These are phyloP conservation scores for Notocelia uddmanniana DNA, from an alignment of 2,888 invertebrate genomes.

Conservation along the genomic window DNA sequence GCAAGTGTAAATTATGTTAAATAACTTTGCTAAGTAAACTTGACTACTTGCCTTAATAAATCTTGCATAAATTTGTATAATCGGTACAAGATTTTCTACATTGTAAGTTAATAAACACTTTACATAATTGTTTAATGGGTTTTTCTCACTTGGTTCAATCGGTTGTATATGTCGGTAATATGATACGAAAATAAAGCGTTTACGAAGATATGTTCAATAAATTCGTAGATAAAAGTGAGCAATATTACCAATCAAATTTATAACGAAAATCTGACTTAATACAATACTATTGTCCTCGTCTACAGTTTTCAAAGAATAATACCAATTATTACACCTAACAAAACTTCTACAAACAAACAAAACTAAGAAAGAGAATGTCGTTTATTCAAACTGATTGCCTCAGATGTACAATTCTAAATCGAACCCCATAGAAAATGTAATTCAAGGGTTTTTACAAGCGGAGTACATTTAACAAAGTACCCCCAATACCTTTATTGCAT, in stretches of 20 bases:
- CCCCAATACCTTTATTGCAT: conserved; percentile 73
- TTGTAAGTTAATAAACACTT: conserved; percentile 36
- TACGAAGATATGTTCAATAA: background rate
- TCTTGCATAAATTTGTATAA: conserved; percentile 40
- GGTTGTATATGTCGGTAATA: conserved; percentile 2
- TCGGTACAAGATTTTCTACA: conserved; percentile 33
- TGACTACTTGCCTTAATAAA: conserved; percentile 32
- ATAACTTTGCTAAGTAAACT: conserved; percentile 16
- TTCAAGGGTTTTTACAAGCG: conserved; percentile 47
- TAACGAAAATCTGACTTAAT: too few relatives aligned
- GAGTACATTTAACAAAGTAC: conserved; percentile 65
- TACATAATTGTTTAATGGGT: conserved; percentile 26
- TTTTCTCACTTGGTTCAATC: conserved; percentile 37
- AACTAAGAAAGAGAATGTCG: conserved; percentile 6
- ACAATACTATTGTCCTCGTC: background rate
- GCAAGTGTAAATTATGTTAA: conserved; percentile 24
- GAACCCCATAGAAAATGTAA: conserved; percentile 21
- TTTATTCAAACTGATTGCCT: conserved; percentile 34
- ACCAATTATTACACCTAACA: background rate
- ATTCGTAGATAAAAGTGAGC: too few relatives aligned
- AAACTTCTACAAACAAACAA: background rate
- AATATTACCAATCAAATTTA: too few relatives aligned
- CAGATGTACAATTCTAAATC: conserved; percentile 32
- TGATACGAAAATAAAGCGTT: background rate
- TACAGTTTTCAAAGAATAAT: background rate